These are phyloP conservation scores for Troides helena DNA, from an alignment of 2,888 invertebrate species.

Conservation along the genomic window DNA sequence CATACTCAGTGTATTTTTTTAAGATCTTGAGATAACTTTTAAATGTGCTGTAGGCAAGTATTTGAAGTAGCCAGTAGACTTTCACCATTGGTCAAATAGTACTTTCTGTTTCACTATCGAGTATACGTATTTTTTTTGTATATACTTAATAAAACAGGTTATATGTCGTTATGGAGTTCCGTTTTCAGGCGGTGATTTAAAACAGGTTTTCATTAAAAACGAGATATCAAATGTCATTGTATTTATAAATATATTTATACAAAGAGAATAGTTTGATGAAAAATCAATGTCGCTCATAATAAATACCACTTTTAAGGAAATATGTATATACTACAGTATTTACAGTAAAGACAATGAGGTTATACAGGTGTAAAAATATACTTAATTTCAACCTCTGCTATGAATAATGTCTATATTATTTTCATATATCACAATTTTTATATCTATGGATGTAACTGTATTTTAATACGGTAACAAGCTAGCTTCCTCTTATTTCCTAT, in stretches of 20 bases:
- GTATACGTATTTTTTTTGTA: not conserved
- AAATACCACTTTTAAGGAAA: no score
- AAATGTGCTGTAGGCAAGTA: no score
- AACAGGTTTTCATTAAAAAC: constrained; percentile 6
- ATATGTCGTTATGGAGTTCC: not conserved
- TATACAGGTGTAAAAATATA: no score
- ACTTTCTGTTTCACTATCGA: constrained; percentile 14
- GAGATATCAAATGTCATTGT: constrained; percentile 2
- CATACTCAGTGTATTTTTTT: no score
- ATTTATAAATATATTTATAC: constrained; percentile 1
- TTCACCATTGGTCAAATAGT: constrained; percentile 5
- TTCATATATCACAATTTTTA: no score
- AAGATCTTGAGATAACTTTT: no score
- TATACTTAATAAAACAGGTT: constrained; percentile 1
- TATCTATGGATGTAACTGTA: no score
- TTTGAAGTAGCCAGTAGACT: not conserved
- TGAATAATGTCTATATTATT: no score
- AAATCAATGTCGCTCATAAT: constrained; percentile 18
- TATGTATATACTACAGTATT: no score
- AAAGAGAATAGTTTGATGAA: not conserved
- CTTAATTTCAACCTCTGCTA: no score
- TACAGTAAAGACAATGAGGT: no score
- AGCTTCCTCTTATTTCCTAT: not conserved
- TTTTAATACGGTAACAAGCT: no score
- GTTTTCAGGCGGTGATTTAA: constrained; percentile 4